Conservation (phyloP, 2,797 vertebrate species). For the Tapirus indicus region DNA sequence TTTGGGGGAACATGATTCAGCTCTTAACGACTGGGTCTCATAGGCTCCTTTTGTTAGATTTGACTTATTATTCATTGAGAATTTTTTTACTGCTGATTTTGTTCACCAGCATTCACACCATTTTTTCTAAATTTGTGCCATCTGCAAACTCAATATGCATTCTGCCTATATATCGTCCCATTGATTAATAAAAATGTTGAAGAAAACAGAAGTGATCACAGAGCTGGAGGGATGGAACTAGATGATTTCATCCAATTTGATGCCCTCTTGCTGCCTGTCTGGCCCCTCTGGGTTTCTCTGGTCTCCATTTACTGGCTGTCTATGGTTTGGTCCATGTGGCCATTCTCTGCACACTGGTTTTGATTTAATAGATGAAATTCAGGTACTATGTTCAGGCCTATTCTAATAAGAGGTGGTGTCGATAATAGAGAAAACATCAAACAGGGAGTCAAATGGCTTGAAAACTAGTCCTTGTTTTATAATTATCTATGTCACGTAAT, state of each 20-base stretch:
- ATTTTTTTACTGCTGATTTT: conserved; percentile 22
- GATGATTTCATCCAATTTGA: not conserved
- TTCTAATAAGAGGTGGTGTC: not conserved
- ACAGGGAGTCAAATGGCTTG: not conserved
- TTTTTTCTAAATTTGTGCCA: conserved; percentile 23
- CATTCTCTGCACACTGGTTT: not conserved
- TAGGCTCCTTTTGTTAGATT: not conserved
- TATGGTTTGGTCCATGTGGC: not conserved
- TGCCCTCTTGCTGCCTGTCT: not conserved
- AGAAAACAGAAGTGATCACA: not conserved
- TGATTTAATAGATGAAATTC: conserved; percentile 33
- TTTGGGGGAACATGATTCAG: not conserved
- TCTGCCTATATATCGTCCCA: not conserved
- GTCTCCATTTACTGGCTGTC: not conserved
- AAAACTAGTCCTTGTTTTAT: conserved; percentile 11
- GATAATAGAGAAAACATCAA: not conserved
- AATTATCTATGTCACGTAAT: conserved; percentile 11
- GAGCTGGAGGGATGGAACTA: not conserved
- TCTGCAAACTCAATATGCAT: not conserved
- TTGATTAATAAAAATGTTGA: not conserved
- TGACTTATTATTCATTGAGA: not conserved
- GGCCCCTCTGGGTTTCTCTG: not conserved
- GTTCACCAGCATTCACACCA: not conserved
- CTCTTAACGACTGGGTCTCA: not conserved
- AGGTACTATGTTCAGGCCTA: not conserved